phyloP scores from a whole-genome alignment of 2,888 invertebrate species.

The Oxyscelio sp. region DNA sequence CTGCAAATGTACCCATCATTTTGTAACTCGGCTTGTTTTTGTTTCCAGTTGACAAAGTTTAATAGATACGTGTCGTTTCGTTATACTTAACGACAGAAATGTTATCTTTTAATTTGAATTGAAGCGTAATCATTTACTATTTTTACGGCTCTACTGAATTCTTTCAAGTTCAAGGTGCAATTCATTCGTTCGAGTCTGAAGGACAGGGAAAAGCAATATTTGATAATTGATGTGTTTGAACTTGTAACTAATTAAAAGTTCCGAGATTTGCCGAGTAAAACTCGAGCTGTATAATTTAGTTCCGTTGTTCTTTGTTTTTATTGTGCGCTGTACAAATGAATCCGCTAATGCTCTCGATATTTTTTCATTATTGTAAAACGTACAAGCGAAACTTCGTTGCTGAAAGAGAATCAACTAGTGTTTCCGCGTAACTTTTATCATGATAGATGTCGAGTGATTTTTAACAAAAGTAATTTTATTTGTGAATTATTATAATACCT shows the following conservation, averaged over 20 bases:
- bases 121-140: not conserved
- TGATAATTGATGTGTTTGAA: not conserved
- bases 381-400: not conserved
- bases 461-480: conserved; percentile 4
- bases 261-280: not conserved
- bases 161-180: conserved; percentile 8
- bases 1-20: not conserved
- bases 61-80: too few relatives aligned
- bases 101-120: not conserved
- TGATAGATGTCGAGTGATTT: not conserved
- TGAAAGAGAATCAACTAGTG: not conserved
- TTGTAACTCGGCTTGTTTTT: not conserved
- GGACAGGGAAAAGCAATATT: not conserved
- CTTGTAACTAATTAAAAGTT: not conserved
- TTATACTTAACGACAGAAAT: not conserved
- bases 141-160: not conserved
- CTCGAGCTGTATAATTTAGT: not conserved
- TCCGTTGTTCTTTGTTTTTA: not conserved
- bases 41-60: too few relatives aligned
- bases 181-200: not conserved
- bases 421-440: conserved; percentile 1
- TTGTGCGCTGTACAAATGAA: not conserved
- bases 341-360: not conserved
- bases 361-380: conserved; percentile 2
- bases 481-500: conserved; percentile 5